Percentiles rank a stretch among this genome's conserved stretches.
phyloP scores from a whole-genome alignment of 2,113 vertebrate species.

The Charadrius vociferus region DNA sequence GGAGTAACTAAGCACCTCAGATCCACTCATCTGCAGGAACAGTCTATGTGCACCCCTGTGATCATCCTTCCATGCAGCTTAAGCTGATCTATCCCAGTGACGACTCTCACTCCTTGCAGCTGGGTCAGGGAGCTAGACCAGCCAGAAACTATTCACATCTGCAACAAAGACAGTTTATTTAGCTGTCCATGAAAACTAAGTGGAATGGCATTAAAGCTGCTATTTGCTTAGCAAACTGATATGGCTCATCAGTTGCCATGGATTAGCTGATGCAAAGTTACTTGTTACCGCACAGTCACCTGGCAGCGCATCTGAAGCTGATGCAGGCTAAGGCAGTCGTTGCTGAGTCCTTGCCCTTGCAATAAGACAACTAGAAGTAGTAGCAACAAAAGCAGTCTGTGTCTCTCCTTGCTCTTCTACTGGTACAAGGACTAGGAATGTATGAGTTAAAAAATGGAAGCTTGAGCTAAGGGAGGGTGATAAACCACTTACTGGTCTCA shows the following conservation, averaged over 20 bases:
- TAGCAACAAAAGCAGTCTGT: background rate
- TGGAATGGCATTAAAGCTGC: background rate
- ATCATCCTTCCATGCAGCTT: background rate
- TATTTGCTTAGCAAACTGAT: slow-evolving; percentile 28
- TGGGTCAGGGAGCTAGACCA: background rate
- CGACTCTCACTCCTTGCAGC: background rate
- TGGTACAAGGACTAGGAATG: background rate
- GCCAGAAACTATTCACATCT: background rate
- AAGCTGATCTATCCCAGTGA: background rate
- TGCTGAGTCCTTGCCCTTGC: background rate
- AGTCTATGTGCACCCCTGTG: background rate
- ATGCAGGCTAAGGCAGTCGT: background rate
- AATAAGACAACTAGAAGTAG: background rate
- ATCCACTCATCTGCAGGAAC: background rate
- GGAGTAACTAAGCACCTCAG: background rate
- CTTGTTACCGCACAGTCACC: background rate
- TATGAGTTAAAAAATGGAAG: background rate
- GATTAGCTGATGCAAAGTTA: slow-evolving; percentile 2
- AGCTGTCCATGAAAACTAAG: background rate
- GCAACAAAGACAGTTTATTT: background rate
- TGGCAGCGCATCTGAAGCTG: background rate
- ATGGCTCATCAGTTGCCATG: background rate
- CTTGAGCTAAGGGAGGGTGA: background rate
- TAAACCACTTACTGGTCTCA: background rate
- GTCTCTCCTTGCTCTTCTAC: background rate